These are phyloP conservation scores for Drosophila barbarae DNA, from an alignment of 2,888 invertebrate genomes.

Conservation along the genomic window DNA sequence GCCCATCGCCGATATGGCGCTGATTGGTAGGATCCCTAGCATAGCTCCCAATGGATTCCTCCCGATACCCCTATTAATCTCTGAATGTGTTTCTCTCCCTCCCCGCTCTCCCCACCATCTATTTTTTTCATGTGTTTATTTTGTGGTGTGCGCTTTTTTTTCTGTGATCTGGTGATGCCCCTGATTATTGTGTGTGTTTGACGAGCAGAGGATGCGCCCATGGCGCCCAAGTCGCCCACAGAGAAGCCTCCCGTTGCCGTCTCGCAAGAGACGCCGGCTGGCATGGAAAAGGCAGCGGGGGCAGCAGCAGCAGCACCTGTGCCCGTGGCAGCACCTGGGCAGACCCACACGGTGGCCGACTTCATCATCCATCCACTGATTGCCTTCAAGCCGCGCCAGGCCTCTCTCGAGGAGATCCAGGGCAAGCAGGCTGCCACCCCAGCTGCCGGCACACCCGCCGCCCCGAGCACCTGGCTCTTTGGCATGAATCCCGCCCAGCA, in stretches of 20 bases:
- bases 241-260: conserved; percentile 53
- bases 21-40: conserved; percentile 66
- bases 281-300: conserved; percentile 16
- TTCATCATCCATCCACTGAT: conserved; percentile 75
- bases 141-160: conserved; percentile 17
- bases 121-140: conserved; percentile 61
- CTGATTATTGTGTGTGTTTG: conserved; percentile 8
- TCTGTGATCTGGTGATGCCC: conserved; percentile 12
- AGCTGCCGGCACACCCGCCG: conserved; percentile 2
- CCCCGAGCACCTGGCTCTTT: conserved; percentile 61
- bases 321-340: conserved; percentile 13
- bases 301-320: conserved; percentile 16
- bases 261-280: not conserved
- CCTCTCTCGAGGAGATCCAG: conserved; percentile 52
- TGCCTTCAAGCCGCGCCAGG: conserved; percentile 71
- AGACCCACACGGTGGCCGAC: conserved; percentile 75
- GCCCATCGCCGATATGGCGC: conserved; percentile 70
- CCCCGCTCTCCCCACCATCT: not conserved
- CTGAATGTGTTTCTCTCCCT: conserved; percentile 37
- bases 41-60: not conserved
- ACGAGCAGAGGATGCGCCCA: conserved; percentile 42
- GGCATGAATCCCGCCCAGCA: conserved; percentile 74
- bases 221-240: conserved; percentile 48
- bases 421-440: conserved; percentile 55
- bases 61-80: conserved; percentile 14